These are phyloP conservation scores for Tachycineta bicolor DNA, from an alignment of 2,113 vertebrate genomes.

Conservation along the genomic window DNA sequence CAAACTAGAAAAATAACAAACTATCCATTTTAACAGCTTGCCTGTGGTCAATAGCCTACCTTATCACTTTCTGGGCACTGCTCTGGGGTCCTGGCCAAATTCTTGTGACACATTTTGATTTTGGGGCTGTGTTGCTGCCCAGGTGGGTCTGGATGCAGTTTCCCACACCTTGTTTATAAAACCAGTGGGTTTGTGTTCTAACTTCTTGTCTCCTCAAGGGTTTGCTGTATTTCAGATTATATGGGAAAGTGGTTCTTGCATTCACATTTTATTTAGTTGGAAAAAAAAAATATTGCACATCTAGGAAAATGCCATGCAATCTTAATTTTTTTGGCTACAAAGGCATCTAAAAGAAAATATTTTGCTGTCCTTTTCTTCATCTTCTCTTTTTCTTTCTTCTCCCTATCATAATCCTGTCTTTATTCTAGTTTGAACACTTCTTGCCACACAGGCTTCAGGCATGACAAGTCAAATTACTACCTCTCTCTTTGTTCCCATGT, in stretches of 20 bases:
- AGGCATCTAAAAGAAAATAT: background rate
- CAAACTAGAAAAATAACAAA: background rate
- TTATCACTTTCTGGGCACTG: background rate
- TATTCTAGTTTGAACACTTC: background rate
- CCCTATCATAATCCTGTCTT: background rate
- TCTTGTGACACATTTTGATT: background rate
- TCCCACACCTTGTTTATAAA: background rate
- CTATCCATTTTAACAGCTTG: background rate
- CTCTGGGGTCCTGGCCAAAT: background rate
- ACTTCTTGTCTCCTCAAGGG: background rate
- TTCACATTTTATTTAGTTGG: background rate
- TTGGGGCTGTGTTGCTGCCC: background rate
- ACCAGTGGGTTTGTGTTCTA: background rate
- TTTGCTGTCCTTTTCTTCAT: background rate
- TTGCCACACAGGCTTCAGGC: background rate
- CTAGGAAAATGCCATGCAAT: background rate
- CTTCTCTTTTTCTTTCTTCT: background rate
- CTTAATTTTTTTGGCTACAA: background rate
- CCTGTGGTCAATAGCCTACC: background rate
- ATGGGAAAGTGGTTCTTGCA: background rate
- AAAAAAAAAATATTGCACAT: background rate
- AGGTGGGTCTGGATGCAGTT: background rate
- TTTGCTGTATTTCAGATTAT: background rate
- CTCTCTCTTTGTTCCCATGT: background rate
- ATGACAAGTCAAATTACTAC: background rate